phyloP scores from a whole-genome alignment of 1,140 invertebrate species.

The Diachasma alloeum region DNA sequence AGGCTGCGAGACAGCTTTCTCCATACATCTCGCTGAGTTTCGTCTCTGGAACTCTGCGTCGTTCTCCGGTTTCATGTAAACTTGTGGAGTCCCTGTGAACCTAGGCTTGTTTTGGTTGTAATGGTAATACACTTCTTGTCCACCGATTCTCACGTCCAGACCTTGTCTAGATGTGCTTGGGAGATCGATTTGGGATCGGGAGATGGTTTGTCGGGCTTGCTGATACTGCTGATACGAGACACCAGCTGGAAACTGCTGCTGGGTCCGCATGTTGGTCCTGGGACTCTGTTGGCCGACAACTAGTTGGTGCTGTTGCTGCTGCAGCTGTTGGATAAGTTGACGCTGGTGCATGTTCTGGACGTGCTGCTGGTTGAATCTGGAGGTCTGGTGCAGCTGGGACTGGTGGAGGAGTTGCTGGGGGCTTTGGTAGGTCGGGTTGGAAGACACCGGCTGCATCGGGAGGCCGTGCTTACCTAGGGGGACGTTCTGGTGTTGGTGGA shows the following conservation, averaged over 20 bases:
- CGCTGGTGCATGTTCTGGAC: slow-evolving; percentile 62
- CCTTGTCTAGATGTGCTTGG: slow-evolving; percentile 55
- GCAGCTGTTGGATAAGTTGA: slow-evolving; percentile 68
- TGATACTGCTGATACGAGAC: slow-evolving; percentile 58
- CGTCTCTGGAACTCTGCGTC: slow-evolving; percentile 49
- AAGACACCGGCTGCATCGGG: slow-evolving; percentile 45
- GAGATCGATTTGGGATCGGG: slow-evolving; percentile 58
- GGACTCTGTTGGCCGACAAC: slow-evolving; percentile 32
- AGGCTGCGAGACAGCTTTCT: slow-evolving; percentile 71
- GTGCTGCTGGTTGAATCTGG: slow-evolving; percentile 57
- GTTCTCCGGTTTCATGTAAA: slow-evolving; percentile 55
- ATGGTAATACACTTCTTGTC: slow-evolving; percentile 58
- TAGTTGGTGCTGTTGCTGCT: slow-evolving; percentile 66
- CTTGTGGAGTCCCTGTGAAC: slow-evolving; percentile 46
- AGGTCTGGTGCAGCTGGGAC: slow-evolving; percentile 54
- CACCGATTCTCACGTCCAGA: slow-evolving; percentile 47
- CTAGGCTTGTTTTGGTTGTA: slow-evolving; percentile 50
- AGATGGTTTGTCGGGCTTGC: slow-evolving; percentile 59
- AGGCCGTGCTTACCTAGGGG: slow-evolving; percentile 47
- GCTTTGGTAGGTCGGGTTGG: slow-evolving; percentile 48
- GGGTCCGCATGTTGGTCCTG: slow-evolving; percentile 41
- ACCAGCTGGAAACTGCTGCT: slow-evolving; percentile 50
- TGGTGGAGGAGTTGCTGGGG: slow-evolving; percentile 56
- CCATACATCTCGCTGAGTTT: slow-evolving; percentile 53
- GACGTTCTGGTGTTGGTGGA: slow-evolving; percentile 46